These are phyloP conservation scores for Ricordea florida DNA, from an alignment of 92 coral and sea anemone species.

Conservation along the genomic window DNA sequence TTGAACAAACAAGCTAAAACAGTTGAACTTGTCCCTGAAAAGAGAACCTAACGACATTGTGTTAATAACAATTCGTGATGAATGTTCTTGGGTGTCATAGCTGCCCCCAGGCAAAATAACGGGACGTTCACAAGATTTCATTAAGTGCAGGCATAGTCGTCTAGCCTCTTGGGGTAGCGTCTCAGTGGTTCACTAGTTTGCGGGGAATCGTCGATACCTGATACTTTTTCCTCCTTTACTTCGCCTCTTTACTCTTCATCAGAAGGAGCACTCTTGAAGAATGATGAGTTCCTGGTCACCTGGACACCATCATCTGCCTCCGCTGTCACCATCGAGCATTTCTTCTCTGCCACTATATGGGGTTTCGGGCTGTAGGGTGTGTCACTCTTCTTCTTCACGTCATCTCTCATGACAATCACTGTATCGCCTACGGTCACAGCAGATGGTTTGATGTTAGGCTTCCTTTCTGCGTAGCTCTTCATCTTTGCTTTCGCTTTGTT, in stretches of 20 bases:
- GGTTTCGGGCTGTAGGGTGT: constrained; percentile 51
- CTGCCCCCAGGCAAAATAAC: too few species aligned
- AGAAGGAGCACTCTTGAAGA: constrained; percentile 31
- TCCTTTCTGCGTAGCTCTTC: constrained; percentile 64
- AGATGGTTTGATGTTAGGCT: constrained; percentile 45
- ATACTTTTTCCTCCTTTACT: too few species aligned
- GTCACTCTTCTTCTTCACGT: constrained; percentile 19
- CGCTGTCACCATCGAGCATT: constrained; percentile 70
- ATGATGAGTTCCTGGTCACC: constrained; percentile 53
- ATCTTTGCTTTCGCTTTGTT: constrained; percentile 43
- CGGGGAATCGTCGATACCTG: too few species aligned
- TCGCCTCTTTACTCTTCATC: background rate
- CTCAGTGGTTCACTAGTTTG: too few species aligned
- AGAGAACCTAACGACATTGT: too few species aligned
- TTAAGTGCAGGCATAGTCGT: too few species aligned
- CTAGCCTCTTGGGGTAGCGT: too few species aligned
- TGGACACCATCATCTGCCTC: background rate
- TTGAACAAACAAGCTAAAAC: too few species aligned
- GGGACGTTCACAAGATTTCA: too few species aligned
- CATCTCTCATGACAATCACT: constrained; percentile 50
- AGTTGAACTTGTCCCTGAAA: too few species aligned
- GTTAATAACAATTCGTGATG: too few species aligned
- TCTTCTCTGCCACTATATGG: constrained; percentile 36
- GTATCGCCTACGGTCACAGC: constrained; percentile 35
- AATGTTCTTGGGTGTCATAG: too few species aligned